Conservation (phyloP, 2,797 vertebrate genomes). For the Acomys russatus region DNA sequence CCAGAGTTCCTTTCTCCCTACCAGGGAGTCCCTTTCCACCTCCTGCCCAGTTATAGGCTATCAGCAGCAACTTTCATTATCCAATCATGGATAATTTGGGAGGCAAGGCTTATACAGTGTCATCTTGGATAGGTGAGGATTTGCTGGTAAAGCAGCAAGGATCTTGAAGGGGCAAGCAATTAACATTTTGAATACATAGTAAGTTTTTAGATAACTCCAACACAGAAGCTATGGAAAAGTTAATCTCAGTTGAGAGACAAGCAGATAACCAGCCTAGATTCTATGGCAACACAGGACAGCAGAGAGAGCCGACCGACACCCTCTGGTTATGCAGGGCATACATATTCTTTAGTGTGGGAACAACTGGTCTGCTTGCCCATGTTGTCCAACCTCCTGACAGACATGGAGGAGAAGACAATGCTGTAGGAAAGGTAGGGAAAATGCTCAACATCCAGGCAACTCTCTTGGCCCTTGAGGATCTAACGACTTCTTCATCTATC, state of each 20-base stretch:
- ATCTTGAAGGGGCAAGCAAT: too few species aligned
- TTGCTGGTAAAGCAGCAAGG: too few species aligned
- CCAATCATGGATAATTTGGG: too few species aligned
- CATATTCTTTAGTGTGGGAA: not conserved
- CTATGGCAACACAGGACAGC: not conserved
- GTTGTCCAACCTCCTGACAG: not conserved
- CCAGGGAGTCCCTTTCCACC: too few species aligned
- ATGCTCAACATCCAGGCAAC: not conserved
- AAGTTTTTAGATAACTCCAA: too few species aligned
- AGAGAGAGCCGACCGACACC: not conserved
- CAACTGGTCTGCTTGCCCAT: not conserved
- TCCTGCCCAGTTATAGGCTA: too few species aligned
- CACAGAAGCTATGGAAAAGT: not conserved
- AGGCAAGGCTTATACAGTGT: too few species aligned
- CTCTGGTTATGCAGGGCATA: not conserved
- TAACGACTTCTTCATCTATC: not conserved
- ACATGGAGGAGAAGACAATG: not conserved
- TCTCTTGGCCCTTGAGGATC: not conserved
- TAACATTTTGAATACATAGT: too few species aligned
- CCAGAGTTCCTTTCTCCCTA: too few species aligned
- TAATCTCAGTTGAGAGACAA: not conserved
- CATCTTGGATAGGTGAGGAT: too few species aligned
- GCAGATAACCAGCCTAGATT: not conserved
- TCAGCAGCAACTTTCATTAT: too few species aligned
- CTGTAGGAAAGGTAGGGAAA: not conserved